A percentile compares a stretch with the other conserved stretches of the same genome.
Evolutionary conservation across 2,888 invertebrate genomes (phyloP).

Genomic region (Sthenelais limicola): DNA sequence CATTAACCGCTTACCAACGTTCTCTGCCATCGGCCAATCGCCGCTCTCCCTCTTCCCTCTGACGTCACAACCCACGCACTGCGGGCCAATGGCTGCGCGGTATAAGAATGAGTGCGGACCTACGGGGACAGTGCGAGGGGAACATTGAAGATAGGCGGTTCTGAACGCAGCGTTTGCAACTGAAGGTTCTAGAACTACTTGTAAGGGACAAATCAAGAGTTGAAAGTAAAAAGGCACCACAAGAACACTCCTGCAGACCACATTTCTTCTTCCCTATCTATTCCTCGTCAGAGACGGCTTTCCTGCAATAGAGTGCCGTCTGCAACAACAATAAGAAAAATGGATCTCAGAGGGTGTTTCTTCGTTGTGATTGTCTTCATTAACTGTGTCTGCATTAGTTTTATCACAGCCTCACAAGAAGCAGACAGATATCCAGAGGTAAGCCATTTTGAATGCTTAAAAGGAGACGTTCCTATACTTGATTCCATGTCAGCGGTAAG

Average conservation of each 20-base stretch:
- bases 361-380: conserved; percentile 9
- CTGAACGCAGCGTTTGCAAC: too few relatives aligned
- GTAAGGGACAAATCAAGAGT: too few relatives aligned
- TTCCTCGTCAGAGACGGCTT: too few relatives aligned
- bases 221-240: too few relatives aligned
- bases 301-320: too few relatives aligned
- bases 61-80: neutral
- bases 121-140: too few relatives aligned
- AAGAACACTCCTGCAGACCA: too few relatives aligned
- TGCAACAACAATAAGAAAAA: neutral
- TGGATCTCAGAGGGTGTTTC: conserved; percentile 25
- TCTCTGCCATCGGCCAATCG: conserved; percentile 11
- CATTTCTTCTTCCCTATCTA: too few relatives aligned
- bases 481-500: too few relatives aligned
- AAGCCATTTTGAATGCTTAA: neutral
- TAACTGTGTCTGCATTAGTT: conserved; percentile 18
- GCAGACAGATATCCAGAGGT: conserved; percentile 20
- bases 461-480: too few relatives aligned
- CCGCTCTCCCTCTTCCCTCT: neutral
- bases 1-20: neutral
- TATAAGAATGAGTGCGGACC: neutral
- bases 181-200: too few relatives aligned
- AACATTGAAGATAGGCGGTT: too few relatives aligned
- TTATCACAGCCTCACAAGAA: conserved; percentile 21
- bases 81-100: conserved; percentile 6